phyloP scores from a whole-genome alignment of 2,113 vertebrate genomes.

The Thermophis baileyi region DNA sequence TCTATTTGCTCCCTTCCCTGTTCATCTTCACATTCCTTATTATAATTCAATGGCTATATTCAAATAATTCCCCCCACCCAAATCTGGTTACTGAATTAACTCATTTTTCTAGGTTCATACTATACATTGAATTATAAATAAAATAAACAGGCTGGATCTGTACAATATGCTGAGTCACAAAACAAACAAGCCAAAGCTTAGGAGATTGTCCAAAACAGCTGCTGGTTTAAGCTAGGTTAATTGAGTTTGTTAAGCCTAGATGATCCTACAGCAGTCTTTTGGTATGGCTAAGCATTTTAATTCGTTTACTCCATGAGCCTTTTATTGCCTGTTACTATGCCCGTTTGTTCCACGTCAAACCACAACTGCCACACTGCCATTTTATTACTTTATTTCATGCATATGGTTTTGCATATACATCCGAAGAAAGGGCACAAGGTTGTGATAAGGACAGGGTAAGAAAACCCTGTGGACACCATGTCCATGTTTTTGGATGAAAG shows the following conservation, averaged over 20 bases:
- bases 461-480: neutral
- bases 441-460: neutral
- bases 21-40: neutral
- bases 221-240: neutral
- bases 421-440: neutral
- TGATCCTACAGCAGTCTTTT: neutral
- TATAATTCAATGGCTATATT: neutral
- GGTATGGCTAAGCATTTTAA: neutral
- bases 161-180: neutral
- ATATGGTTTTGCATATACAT: neutral
- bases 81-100: neutral
- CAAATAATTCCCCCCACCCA: too few species aligned
- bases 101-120: neutral
- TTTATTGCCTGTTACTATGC: neutral
- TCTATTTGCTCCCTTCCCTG: neutral
- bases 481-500: neutral
- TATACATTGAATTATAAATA: neutral
- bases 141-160: neutral
- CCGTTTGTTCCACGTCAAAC: neutral
- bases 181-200: neutral
- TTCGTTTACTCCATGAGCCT: neutral
- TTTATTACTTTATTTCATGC: neutral
- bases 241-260: neutral
- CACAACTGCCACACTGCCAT: neutral
- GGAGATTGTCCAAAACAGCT: neutral